A percentile compares a stretch with the other conserved stretches of the same genome.
Evolutionary conservation across 2,888 invertebrate species (phyloP).

Genomic region (Lasioglossum morio): DNA sequence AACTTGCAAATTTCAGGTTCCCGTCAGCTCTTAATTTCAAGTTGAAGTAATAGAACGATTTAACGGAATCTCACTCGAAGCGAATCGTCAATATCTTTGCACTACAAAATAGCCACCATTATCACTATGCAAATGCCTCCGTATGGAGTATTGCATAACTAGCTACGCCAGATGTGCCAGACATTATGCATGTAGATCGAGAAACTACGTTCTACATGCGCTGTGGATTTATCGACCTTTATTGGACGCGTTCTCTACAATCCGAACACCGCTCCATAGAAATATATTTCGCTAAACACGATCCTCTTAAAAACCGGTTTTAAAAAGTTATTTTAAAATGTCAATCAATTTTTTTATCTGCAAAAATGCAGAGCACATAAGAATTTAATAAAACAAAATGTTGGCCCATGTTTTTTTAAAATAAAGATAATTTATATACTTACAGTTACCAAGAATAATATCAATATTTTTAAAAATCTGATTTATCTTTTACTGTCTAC

Average conservation of each 20-base stretch:
- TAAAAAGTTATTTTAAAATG: not conserved
- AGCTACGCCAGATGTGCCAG: slow-evolving; percentile 7
- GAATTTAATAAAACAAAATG: too few relatives aligned
- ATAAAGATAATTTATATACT: not conserved
- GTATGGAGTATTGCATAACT: slow-evolving; percentile 5
- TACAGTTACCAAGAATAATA: not conserved
- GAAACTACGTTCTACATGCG: slow-evolving; percentile 15
- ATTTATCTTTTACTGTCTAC: not conserved
- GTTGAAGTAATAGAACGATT: not conserved
- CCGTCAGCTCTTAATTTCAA: not conserved
- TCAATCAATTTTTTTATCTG: not conserved
- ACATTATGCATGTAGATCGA: slow-evolving; percentile 18
- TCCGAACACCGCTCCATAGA: not conserved
- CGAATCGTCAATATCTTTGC: not conserved
- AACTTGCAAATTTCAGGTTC: not conserved
- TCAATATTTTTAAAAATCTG: not conserved
- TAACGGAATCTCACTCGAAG: not conserved
- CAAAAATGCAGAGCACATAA: not conserved
- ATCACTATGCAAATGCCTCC: not conserved
- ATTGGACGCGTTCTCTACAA: not conserved
- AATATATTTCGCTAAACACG: not conserved
- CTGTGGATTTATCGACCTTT: not conserved
- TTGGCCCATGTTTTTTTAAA: not conserved
- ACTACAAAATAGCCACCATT: not conserved
- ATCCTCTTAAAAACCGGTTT: not conserved